Percentiles rank a stretch among this genome's conserved stretches.
Conservation (phyloP, 2,113 vertebrate genomes). For the Sarotherodon lohbergeri region DNA sequence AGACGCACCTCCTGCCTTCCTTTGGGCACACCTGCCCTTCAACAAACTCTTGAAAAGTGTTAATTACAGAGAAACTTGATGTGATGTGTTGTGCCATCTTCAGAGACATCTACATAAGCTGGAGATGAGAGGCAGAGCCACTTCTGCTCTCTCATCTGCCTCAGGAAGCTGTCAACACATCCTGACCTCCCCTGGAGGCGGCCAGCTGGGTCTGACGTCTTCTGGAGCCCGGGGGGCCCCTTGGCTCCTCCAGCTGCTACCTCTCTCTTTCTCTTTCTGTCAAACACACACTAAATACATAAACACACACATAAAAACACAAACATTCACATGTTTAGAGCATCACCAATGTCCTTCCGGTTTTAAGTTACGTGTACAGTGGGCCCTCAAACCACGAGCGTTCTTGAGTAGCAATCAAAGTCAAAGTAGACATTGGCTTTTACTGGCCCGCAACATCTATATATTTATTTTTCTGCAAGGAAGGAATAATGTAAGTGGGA, state of each 20-base stretch:
- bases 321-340: not conserved
- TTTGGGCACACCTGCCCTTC: slow-evolving; percentile 9
- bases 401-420: slow-evolving; percentile 2
- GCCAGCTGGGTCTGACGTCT: slow-evolving; percentile 62
- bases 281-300: slow-evolving; percentile 10
- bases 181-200: slow-evolving; percentile 51
- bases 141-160: slow-evolving; percentile 42
- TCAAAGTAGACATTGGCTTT: slow-evolving; percentile 1
- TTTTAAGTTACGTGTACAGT: not conserved
- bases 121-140: slow-evolving; percentile 22
- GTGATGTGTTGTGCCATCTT: slow-evolving; percentile 37
- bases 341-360: not conserved
- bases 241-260: slow-evolving; percentile 43
- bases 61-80: slow-evolving; percentile 40
- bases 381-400: not conserved
- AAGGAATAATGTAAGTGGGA: not conserved
- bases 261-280: slow-evolving; percentile 1
- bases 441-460: not conserved
- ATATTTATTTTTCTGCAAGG: not conserved
- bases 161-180: slow-evolving; percentile 49
- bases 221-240: slow-evolving; percentile 5
- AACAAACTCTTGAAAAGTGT: slow-evolving; percentile 40
- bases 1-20: not conserved
- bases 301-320: not conserved
- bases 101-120: slow-evolving; percentile 5